Conservation (phyloP, 2,888 invertebrate genomes). For the Troides aeacus region DNA sequence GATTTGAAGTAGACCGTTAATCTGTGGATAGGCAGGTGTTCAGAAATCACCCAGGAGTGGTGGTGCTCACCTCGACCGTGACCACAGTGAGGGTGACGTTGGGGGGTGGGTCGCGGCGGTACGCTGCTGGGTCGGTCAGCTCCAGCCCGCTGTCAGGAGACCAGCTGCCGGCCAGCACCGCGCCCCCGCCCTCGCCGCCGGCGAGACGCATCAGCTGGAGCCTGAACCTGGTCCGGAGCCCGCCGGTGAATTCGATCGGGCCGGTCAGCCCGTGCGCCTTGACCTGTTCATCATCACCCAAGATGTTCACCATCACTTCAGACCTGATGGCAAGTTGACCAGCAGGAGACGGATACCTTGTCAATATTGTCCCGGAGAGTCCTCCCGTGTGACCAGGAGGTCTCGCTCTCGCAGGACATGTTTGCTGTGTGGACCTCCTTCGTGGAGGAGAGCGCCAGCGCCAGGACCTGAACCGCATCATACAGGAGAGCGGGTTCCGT, state of each 20-base stretch:
- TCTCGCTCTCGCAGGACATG: slow-evolving; percentile 89
- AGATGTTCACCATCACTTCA: too few relatives aligned
- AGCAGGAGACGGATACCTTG: slow-evolving; percentile 41
- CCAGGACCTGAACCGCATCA: slow-evolving; percentile 91
- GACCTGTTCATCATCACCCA: slow-evolving; percentile 73
- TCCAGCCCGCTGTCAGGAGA: slow-evolving; percentile 86
- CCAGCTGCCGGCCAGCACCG: slow-evolving; percentile 92
- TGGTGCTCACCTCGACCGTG: slow-evolving; percentile 86
- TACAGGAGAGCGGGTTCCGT: slow-evolving; percentile 92
- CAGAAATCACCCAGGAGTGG: too few relatives aligned
- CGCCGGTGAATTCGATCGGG: slow-evolving; percentile 91
- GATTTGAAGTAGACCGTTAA: slow-evolving; percentile 23
- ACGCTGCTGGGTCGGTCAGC: slow-evolving; percentile 91
- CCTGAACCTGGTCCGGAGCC: slow-evolving; percentile 90
- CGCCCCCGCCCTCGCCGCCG: slow-evolving; percentile 81
- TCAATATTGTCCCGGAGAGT: slow-evolving; percentile 60
- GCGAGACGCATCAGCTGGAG: slow-evolving; percentile 91
- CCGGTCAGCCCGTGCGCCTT: slow-evolving; percentile 93
- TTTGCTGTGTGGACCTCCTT: slow-evolving; percentile 86
- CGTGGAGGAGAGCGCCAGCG: slow-evolving; percentile 86
- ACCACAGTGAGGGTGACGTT: slow-evolving; percentile 95
- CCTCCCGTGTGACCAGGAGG: slow-evolving; percentile 87
- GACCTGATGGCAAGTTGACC: too few relatives aligned
- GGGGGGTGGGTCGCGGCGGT: slow-evolving; percentile 88
- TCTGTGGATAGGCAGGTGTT: too few relatives aligned